Evolutionary conservation across 1,140 invertebrate genomes (phyloP).

Genomic region (Brachionus koreanus): DNA sequence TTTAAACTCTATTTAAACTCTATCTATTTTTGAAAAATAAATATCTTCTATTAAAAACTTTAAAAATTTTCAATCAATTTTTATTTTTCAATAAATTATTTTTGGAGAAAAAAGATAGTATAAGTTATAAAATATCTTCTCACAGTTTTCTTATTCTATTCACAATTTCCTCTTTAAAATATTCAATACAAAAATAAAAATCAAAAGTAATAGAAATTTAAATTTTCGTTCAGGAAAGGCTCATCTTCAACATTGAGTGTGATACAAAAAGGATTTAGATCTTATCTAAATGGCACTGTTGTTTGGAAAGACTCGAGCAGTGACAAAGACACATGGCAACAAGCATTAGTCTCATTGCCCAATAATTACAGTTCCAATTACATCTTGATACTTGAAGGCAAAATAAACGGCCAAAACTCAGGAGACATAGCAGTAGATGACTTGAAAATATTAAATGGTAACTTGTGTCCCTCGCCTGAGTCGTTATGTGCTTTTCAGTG

Average conservation of each 20-base stretch:
- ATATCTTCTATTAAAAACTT: too few relatives aligned
- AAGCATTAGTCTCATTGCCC: constrained; percentile 24
- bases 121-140: too few relatives aligned
- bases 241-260: neutral
- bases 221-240: neutral
- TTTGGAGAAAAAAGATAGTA: too few relatives aligned
- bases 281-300: neutral
- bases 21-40: too few relatives aligned
- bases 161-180: too few relatives aligned
- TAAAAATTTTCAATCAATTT: too few relatives aligned
- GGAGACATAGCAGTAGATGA: constrained; percentile 46
- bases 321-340: constrained; percentile 12
- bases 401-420: neutral
- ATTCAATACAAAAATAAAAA: too few relatives aligned
- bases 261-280: neutral
- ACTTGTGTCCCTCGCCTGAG: neutral
- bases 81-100: too few relatives aligned
- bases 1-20: too few relatives aligned
- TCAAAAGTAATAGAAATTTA: neutral
- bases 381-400: constrained; percentile 7
- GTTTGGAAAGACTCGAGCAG: constrained; percentile 11
- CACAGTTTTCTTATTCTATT: too few relatives aligned
- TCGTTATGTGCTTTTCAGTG: constrained; percentile 21
- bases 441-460: neutral
- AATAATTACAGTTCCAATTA: constrained; percentile 8